A percentile compares a stretch with the other conserved stretches of the same genome.
Conservation (phyloP, 2,113 vertebrate species). For the Diadophis punctatus region DNA sequence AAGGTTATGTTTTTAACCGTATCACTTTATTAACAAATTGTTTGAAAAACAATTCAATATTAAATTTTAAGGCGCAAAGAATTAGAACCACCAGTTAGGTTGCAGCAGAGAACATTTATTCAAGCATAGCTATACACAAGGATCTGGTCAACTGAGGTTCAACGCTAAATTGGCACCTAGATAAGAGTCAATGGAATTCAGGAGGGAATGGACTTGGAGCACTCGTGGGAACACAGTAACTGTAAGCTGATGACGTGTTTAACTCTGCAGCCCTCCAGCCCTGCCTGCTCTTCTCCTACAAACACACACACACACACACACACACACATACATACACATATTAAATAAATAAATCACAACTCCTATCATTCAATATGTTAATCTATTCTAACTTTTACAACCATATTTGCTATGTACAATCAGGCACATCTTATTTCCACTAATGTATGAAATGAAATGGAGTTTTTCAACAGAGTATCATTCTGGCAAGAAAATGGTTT, state of each 20-base stretch:
- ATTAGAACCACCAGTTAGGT: neutral
- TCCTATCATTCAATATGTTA: neutral
- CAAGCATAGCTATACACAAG: neutral
- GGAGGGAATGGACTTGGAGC: neutral
- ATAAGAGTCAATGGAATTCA: neutral
- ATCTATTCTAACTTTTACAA: neutral
- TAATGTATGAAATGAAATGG: conserved; percentile 20
- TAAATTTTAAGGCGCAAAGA: neutral
- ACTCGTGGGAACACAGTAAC: neutral
- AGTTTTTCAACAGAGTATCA: conserved; percentile 13
- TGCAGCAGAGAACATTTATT: neutral
- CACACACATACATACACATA: neutral
- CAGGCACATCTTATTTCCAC: neutral
- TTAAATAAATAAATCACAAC: too few species aligned
- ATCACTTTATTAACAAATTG: neutral
- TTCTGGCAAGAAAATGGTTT: conserved; percentile 19
- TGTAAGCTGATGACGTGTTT: neutral
- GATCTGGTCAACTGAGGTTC: neutral
- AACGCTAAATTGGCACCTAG: neutral
- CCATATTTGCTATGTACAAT: conserved; percentile 1
- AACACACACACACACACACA: neutral
- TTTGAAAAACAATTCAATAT: neutral
- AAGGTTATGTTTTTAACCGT: neutral
- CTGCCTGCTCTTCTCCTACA: neutral
- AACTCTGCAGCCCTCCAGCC: neutral